Evolutionary conservation across 2,888 invertebrate species (phyloP), one percentile per base, ranked within the genome.

Genomic region (Diaphora mendica): DNA sequence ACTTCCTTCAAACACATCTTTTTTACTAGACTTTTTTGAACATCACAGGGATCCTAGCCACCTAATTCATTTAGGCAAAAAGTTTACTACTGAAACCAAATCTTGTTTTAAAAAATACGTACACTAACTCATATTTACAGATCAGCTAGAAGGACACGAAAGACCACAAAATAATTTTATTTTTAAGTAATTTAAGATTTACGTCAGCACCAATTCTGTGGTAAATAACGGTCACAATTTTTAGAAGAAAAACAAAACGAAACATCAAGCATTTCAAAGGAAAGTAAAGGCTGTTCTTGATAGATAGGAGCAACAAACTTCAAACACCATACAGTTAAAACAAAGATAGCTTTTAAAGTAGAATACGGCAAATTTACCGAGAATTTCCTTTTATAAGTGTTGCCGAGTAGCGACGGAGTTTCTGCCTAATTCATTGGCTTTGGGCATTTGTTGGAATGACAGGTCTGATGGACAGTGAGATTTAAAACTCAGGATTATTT

Each of bases 371-470:
- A 65, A 39, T 17, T 20, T 26, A 23, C 4, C 5, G 65, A 67
- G 74, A 71, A 82, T 81, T 77, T 83, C 75, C 77, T 55, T 68
- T 62, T 51, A 9, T 33, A 59, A 69, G 64, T 81, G 80, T 82
- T 81, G 75, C 72, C 73, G 65, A 39, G 73, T 71, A 77, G 70
- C 64, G 75, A 70, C n/a, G 70, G 69, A 74, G 75, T 68, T 72
- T 76, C 75, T 82, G 59, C 74, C 75, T 80, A 82, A 82, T 82
- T 78, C 78, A 82, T 80, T 68, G 82, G 84, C 78, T 83, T 85
- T 79, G 68, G 74, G 76, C 76, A 55, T 70, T 65, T 73, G 64
- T 72, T 79, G 79, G 76, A 77, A 82, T 77, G 76, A 83, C 82
- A 79, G 76, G 66, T 75, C 51, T 85, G 78, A 76, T 76, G 76